Evolutionary conservation across 1,140 invertebrate species (phyloP), one percentile per base, ranked within the genome.

Genomic region (Triops cancriformis): DNA sequence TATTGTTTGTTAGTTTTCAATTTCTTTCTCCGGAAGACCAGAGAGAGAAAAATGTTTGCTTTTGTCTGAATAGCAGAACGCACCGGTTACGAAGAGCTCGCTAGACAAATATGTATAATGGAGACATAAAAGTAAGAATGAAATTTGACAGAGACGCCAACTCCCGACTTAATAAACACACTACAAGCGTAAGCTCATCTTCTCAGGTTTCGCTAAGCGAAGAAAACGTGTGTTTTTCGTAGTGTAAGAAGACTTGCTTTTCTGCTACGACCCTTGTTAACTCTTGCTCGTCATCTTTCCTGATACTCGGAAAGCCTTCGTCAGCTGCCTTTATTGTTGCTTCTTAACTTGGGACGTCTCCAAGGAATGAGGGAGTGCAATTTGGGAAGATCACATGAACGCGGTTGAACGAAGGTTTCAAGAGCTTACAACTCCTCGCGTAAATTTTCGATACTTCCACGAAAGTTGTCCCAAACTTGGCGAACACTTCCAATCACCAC

Each of bases 401-500:
- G 26, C 28, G 27, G 76, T n/a, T 27, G 72, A 75, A 74, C 7
- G 45, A 6, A 27, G 14, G 37, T 26, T 64, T 31, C 26, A 74
- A 51, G 43, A 72, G 72, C 31, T 73, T 78, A 72, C n/a, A 64
- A 76, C 80, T 79, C 79, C 45, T 80, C 77, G 26, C 51, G 77
- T 43, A 80, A 79, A 37, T 77, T 79, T 73, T 80, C 80, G 51
- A 74, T 78, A 28, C 79, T 79, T 73, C 78, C 80, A 45, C 77
- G 79, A 4, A 80, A 76, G 74, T 80, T 81, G 27, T 80, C 80
- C 45, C 79, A 31, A 2, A 64, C 51, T 64, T 64, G 51, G 72
- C 80, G 80, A 23, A 78, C 80, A 64, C 76, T 81, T 42, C 80
- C 80, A 72, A 80, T 79, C 28, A 72, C 79, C 26, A 64, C 51